phyloP scores from a whole-genome alignment of 2,888 invertebrate species.

The Thymelicus acteon region DNA sequence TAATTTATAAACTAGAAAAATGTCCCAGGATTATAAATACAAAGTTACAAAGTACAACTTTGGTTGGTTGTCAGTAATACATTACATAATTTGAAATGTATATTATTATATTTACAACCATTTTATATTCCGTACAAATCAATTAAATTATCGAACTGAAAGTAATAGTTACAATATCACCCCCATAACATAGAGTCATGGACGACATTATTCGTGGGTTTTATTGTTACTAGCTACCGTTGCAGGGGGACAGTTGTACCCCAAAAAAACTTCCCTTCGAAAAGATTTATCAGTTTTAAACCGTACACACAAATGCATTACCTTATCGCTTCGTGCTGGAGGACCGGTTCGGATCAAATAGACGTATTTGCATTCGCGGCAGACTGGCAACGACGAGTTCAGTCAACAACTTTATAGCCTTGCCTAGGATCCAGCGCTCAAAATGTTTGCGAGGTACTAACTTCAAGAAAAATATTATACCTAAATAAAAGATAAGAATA shows the following conservation, averaged over 20 bases:
- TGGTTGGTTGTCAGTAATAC: too few species aligned
- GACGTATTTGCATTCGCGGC: slow-evolving; percentile 61
- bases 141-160: background rate
- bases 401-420: slow-evolving; percentile 27
- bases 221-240: slow-evolving; percentile 9
- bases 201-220: slow-evolving; percentile 5
- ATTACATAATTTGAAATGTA: too few species aligned
- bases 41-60: too few species aligned
- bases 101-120: too few species aligned
- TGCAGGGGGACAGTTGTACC: background rate
- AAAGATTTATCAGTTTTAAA: slow-evolving; percentile 46
- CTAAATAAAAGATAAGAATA: too few species aligned
- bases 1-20: too few species aligned
- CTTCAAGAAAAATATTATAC: too few species aligned
- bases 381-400: slow-evolving; percentile 51
- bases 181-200: background rate
- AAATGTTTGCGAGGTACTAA: background rate
- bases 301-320: slow-evolving; percentile 32
- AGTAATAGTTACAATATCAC: slow-evolving; percentile 4
- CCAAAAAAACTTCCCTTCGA: slow-evolving; percentile 36
- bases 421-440: slow-evolving; percentile 6
- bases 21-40: too few species aligned
- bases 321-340: slow-evolving; percentile 47
- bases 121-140: background rate
- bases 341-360: slow-evolving; percentile 61